These are phyloP conservation scores for Luperina testacea DNA, from an alignment of 2,888 invertebrate species.

Conservation along the genomic window DNA sequence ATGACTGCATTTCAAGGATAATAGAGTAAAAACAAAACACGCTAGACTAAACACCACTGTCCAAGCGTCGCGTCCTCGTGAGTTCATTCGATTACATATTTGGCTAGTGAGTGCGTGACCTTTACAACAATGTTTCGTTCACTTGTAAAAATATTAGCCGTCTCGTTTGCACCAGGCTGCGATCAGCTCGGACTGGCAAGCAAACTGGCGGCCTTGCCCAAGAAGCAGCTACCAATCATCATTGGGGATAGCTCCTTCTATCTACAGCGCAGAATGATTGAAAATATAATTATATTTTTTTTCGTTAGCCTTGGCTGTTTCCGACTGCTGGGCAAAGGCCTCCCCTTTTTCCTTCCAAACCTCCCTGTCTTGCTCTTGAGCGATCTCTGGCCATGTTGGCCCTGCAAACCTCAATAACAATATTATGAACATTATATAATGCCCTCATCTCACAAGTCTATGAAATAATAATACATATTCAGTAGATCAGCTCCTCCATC, in stretches of 20 bases:
- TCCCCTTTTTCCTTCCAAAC: no score
- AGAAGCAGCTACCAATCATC: neutral
- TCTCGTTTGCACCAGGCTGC: neutral
- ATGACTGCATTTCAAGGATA: slow-evolving; percentile 10
- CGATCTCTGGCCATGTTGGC: no score
- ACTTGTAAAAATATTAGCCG: neutral
- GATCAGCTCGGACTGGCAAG: neutral
- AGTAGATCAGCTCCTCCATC: neutral
- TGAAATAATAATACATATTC: neutral
- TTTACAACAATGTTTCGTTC: neutral
- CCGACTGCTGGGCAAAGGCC: no score
- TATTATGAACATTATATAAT: neutral
- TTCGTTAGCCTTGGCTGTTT: no score
- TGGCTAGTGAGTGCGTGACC: neutral
- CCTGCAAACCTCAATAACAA: slow-evolving; percentile 13
- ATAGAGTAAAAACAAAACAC: slow-evolving; percentile 12
- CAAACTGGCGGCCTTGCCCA: no score
- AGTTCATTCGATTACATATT: neutral
- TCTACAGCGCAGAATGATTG: neutral
- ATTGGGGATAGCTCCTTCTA: neutral
- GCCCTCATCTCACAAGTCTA: neutral
- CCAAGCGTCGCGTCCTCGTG: neutral
- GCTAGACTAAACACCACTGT: slow-evolving; percentile 21
- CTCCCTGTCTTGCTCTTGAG: no score
- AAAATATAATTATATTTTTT: neutral